Percentiles rank a stretch among this genome's conserved stretches.
Evolutionary conservation across 2,797 vertebrate species (phyloP).

Genomic region (Pogonophryne albipinna): DNA sequence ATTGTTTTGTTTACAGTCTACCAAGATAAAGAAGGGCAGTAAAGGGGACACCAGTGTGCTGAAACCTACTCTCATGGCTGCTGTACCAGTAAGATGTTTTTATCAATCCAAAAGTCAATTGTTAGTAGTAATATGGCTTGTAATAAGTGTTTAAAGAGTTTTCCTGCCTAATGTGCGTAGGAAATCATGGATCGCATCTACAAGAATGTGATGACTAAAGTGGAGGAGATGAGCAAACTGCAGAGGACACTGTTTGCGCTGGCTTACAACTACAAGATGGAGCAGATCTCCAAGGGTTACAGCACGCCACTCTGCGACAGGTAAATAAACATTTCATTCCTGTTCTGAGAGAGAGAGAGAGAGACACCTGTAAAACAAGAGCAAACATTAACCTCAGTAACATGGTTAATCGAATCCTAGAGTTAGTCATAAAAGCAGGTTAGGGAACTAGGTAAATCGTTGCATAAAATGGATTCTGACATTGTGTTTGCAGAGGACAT

Average conservation of each 20-base stretch:
- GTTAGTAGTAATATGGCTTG: not conserved
- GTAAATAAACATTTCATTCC: constrained; percentile 68
- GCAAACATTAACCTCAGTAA: constrained; percentile 21
- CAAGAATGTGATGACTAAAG: constrained; percentile 98
- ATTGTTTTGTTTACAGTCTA: constrained; percentile 84
- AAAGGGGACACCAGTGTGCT: constrained; percentile 95
- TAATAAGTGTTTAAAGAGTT: not conserved
- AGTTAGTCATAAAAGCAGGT: not conserved
- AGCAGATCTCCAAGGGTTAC: constrained; percentile 95
- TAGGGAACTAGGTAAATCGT: constrained; percentile 21
- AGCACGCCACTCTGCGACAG: constrained; percentile 94
- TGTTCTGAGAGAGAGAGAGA: no score
- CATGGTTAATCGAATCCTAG: constrained; percentile 18
- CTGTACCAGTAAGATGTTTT: constrained; percentile 91
- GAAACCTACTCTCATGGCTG: constrained; percentile 96
- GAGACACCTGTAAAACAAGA: not conserved
- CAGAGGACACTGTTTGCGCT: constrained; percentile 94
- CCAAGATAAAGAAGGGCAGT: constrained; percentile 99
- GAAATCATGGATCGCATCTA: constrained; percentile 99
- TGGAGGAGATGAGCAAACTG: constrained; percentile 94
- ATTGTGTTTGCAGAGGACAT: not conserved
- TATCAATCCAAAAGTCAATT: not conserved
- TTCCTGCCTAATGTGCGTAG: constrained; percentile 71
- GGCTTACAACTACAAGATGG: constrained; percentile 99
- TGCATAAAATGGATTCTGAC: constrained; percentile 11